Conservation (phyloP, 2,113 vertebrate genomes). For the Trematomus loennbergii region DNA sequence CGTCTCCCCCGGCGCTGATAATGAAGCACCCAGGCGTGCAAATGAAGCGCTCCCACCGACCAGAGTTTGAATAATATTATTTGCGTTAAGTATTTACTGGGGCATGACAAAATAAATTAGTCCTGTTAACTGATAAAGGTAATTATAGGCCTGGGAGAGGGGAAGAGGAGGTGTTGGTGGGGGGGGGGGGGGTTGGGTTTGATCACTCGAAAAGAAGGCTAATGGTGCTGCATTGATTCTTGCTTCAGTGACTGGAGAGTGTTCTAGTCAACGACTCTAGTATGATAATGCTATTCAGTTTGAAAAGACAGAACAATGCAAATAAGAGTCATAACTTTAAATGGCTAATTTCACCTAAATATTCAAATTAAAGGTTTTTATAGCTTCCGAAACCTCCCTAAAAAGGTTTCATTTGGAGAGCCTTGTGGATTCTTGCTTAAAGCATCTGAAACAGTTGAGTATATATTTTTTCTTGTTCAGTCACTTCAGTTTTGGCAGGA, state of each 20-base stretch:
- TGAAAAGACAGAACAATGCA: not conserved
- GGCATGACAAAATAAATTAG: conserved; percentile 82
- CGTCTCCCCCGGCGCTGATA: conserved; percentile 61
- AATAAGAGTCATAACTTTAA: no score
- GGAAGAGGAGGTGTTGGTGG: conserved; percentile 7
- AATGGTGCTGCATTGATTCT: conserved; percentile 2
- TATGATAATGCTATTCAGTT: not conserved
- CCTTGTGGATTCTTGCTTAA: no score
- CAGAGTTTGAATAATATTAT: conserved; percentile 75
- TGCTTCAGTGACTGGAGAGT: conserved; percentile 26
- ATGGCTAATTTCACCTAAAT: no score
- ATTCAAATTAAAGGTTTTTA: no score
- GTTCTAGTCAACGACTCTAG: not conserved
- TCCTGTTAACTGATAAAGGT: conserved; percentile 78
- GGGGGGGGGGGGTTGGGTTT: not conserved
- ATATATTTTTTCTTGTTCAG: no score
- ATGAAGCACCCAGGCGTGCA: conserved; percentile 71
- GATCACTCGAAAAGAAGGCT: conserved; percentile 34
- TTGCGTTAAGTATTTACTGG: conserved; percentile 79
- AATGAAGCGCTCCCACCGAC: conserved; percentile 37
- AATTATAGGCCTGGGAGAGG: conserved; percentile 70
- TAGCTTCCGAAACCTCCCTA: no score
- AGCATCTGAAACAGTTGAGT: no score
- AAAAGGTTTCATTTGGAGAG: no score
- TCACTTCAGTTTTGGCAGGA: no score